A percentile compares a stretch with the other conserved stretches of the same genome.
These are phyloP conservation scores for Caenorhabditis sp. DNA, from an alignment of 2,888 invertebrate genomes.

Conservation along the genomic window DNA sequence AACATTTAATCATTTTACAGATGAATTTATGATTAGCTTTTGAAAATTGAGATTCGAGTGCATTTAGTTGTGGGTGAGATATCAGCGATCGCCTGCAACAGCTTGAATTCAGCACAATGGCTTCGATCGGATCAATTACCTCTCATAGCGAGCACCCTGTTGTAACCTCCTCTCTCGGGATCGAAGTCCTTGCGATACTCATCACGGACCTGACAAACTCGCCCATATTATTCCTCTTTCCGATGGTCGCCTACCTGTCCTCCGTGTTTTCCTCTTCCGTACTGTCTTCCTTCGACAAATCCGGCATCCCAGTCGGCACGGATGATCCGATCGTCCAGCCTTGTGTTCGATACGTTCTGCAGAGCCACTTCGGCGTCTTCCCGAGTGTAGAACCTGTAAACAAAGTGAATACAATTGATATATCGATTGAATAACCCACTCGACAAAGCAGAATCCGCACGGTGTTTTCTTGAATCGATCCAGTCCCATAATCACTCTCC, in stretches of 20 bases:
- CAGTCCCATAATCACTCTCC: conserved; percentile 93
- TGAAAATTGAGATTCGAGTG: neutral
- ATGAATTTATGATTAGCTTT: neutral
- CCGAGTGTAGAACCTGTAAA: conserved; percentile 81
- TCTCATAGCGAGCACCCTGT: conserved; percentile 80
- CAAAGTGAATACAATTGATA: neutral
- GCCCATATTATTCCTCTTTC: no score
- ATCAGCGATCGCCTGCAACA: neutral
- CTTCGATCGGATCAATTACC: conserved; percentile 16
- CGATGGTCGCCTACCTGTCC: no score
- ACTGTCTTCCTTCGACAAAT: conserved; percentile 97
- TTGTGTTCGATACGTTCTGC: conserved; percentile 88
- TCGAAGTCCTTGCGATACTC: conserved; percentile 98
- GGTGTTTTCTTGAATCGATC: conserved; percentile 98
- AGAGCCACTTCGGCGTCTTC: conserved; percentile 82
- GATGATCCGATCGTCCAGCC: conserved; percentile 93
- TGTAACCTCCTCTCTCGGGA: conserved; percentile 95
- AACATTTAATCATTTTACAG: neutral
- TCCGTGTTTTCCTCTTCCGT: conserved; percentile 96
- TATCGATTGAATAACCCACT: conserved; percentile 82
- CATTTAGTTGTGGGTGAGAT: neutral
- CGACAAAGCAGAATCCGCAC: conserved; percentile 99
- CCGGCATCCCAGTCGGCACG: conserved; percentile 99
- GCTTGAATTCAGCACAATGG: neutral
- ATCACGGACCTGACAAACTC: no score